phyloP scores from a whole-genome alignment of 2,113 vertebrate species.

The Anarrhichthys ocellatus region DNA sequence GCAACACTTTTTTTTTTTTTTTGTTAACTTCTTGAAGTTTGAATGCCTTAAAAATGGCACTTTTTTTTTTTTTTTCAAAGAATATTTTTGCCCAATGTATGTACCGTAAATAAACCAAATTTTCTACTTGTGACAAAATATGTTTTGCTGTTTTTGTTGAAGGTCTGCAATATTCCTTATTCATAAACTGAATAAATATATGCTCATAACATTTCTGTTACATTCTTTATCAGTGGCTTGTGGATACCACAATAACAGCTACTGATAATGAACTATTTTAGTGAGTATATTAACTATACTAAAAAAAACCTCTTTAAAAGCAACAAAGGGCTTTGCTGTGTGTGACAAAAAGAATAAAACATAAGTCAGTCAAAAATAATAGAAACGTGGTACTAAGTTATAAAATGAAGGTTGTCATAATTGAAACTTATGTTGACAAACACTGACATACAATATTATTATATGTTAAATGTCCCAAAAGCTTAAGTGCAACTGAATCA shows the following conservation, averaged over 20 bases:
- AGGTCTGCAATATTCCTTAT: constrained; percentile 62
- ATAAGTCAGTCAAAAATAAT: not conserved
- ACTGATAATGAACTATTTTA: not conserved
- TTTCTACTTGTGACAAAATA: constrained; percentile 70
- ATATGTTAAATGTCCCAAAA: not conserved
- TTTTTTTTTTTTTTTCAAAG: constrained; percentile 56
- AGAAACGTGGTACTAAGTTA: not conserved
- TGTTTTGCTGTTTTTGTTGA: constrained; percentile 69
- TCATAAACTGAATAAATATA: constrained; percentile 69
- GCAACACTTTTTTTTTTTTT: constrained; percentile 70
- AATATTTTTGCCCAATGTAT: constrained; percentile 75
- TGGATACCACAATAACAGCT: not conserved
- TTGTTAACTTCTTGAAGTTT: constrained; percentile 70
- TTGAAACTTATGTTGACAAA: not conserved
- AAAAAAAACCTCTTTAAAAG: not conserved
- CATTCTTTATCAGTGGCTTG: not conserved
- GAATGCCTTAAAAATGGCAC: constrained; percentile 72
- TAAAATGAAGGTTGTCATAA: not conserved
- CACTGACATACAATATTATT: not conserved
- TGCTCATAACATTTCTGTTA: constrained; percentile 17
- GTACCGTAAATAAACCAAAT: constrained; percentile 70
- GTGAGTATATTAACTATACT: not conserved
- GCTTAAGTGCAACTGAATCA: not conserved
- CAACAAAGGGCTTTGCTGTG: not conserved
- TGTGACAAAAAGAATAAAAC: not conserved